Conservation (phyloP, 2,797 vertebrate genomes). For the Phataginus tricuspis region DNA sequence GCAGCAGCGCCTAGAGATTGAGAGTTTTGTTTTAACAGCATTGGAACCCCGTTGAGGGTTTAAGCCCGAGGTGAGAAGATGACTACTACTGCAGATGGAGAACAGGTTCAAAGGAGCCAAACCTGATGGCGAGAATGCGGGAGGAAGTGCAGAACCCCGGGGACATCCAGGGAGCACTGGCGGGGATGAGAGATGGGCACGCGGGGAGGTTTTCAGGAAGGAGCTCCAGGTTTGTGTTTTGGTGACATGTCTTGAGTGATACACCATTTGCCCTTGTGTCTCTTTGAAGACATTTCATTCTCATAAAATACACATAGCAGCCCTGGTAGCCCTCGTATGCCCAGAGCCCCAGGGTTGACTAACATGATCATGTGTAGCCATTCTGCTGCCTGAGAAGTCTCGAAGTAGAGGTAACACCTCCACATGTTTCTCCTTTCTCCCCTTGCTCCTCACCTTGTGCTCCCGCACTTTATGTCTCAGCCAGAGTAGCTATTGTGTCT, state of each 20-base stretch:
- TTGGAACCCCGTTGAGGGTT: not conserved
- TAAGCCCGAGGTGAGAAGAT: not conserved
- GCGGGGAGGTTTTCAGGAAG: not conserved
- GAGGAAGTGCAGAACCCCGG: not conserved
- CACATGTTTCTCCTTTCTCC: not conserved
- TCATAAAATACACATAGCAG: not conserved
- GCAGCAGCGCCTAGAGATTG: too few species aligned
- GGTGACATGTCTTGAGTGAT: not conserved
- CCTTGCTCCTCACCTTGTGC: not conserved
- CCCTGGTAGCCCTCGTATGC: fast-evolving
- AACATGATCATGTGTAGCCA: fast-evolving
- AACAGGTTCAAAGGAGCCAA: not conserved
- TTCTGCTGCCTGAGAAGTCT: not conserved
- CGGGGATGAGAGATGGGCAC: not conserved
- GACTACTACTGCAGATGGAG: not conserved
- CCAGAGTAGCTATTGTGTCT: not conserved
- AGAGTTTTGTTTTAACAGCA: not conserved
- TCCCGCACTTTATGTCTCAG: not conserved
- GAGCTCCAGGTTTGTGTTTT: not conserved
- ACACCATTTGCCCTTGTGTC: not conserved
- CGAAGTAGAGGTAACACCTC: not conserved
- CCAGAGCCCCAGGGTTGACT: not conserved
- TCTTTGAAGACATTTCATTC: not conserved
- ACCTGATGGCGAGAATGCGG: not conserved
- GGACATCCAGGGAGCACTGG: not conserved